Evolutionary conservation across 2,113 vertebrate species (phyloP).

Genomic region (Bostrychus sinensis): DNA sequence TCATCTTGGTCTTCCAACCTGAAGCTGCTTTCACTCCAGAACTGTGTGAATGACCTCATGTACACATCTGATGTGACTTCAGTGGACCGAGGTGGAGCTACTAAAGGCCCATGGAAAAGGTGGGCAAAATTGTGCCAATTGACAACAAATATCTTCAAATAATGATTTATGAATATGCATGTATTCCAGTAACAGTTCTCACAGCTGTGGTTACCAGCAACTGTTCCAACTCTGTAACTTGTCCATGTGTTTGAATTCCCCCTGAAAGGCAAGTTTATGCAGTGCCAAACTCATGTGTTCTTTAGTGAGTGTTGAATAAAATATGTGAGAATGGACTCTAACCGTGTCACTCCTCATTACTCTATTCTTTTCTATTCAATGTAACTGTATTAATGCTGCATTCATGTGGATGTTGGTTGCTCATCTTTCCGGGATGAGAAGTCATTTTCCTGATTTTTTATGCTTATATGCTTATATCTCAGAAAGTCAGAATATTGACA

Average conservation of each 20-base stretch:
- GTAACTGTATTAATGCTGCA: too few species aligned
- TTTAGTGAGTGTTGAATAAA: slow-evolving; percentile 2
- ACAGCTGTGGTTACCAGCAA: background rate
- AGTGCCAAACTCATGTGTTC: background rate
- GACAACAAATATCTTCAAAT: background rate
- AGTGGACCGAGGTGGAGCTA: too few species aligned
- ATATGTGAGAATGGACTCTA: background rate
- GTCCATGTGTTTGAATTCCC: slow-evolving; percentile 1
- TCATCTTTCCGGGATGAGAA: too few species aligned
- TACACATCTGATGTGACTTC: too few species aligned
- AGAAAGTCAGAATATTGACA: too few species aligned
- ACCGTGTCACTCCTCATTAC: too few species aligned
- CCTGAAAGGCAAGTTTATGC: background rate
- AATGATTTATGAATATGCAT: background rate
- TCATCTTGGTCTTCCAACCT: background rate
- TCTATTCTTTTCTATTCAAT: too few species aligned
- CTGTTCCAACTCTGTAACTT: background rate
- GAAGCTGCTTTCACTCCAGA: background rate
- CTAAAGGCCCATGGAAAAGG: too few species aligned
- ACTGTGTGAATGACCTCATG: background rate
- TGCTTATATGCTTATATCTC: too few species aligned
- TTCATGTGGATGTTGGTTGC: too few species aligned
- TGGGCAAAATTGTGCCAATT: background rate
- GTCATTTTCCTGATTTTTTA: too few species aligned
- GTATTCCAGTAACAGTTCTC: background rate